Evolutionary conservation across 2,113 vertebrate genomes (phyloP), one percentile per base, ranked within the genome.

Genomic region (Sinocyclocheilus maitianheensis): DNA sequence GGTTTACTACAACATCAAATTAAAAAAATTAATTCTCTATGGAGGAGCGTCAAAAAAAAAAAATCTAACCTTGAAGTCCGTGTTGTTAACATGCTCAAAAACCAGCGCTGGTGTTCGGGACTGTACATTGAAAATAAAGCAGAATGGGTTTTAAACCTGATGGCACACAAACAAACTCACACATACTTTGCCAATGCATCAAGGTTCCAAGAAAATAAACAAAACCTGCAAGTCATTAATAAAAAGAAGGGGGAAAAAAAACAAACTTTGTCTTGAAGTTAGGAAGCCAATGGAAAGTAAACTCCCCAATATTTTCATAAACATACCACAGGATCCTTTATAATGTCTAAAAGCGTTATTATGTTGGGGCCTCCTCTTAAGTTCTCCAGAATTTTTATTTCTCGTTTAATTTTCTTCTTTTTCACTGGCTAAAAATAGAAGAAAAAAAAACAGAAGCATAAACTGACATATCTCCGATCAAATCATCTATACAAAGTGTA

Each of bases 331-430:
- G 96, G 96, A 91, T 97, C 96, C 85, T 97, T 97, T 78, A 97
- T 95, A 0, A 97, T 97, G 93, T 97, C 96, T 90, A 96, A 92
- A 84, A 97, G 94, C 88, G 93, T 95, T 93, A 97, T 97, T 88
- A 97, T 96, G 84, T 97, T 96, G 85, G 96, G 96, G 67, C 96
- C 96, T 6, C 96, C 96, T 65, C 96, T 93, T 40, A 97, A 92
- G 65, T 97, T 97, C 89, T 97, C 96, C 87, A 97, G 93, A 92
- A 97, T 97, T 85, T 96, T 97, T 81, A 97, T 97, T 94, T 97
- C 96, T 84, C 96, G 92, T 92, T 97, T 97, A 90, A 97, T 97
- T 93, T 97, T 97, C 95, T 97, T 97, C 95, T 97, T 97, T 90
- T 97, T 97, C 48, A 97, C 96, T 0, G 96, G 96, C 96, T 97